Evolutionary conservation across 2,797 vertebrate species (phyloP), one percentile per base, ranked within the genome.

Genomic region (Hydrophis major): DNA sequence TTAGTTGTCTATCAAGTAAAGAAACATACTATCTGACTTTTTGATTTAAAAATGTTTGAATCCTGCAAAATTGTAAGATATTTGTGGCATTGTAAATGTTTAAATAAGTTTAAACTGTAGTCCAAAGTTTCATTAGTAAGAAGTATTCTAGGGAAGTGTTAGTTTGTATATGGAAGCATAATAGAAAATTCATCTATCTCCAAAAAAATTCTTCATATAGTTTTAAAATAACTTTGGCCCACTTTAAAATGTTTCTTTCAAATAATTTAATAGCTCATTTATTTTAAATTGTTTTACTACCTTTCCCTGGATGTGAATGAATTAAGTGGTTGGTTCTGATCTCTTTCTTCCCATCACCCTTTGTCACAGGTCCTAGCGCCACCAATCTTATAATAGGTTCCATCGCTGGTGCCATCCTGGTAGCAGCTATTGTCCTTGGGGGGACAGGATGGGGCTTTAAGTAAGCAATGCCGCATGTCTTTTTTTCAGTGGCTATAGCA

Each of bases 361-460:
- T 98, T 98, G 98, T 97, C 98, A 97, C 99, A 99, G 99, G 99
- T 99, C 99, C 99, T 99, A 99, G 99, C 98, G 99, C 99, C 98
- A 99, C 99, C 98, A 99, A 99, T 98, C 99, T 99, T 98, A 99
- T 99, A 98, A 99, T 99, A 99, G 99, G 99, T 98, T 99, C 99
- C 98, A 99, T 99, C 98, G 99, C 99, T 98, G 99, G 99, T 98
- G 99, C 99, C 98, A 99, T 99, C 99, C 99, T 99, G 98, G 99
- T 99, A 99, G 99, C 99, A 98, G 99, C 99, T 98, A 99, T 99
- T 99, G 99, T 99, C 98, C 99, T 99, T 98, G 99, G 99, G 98
- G 99, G 99, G 97, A 99, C 99, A 98, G 99, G 99, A 99, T 99
- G 99, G 99, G 99, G 99, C 97, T 99, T 99, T 99, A 99, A 99